Percentiles rank a stretch among this genome's conserved stretches.
These are phyloP conservation scores for Actinopyga echinites DNA, from an alignment of 53 echinoderm and acorn worm species.

Conservation along the genomic window DNA sequence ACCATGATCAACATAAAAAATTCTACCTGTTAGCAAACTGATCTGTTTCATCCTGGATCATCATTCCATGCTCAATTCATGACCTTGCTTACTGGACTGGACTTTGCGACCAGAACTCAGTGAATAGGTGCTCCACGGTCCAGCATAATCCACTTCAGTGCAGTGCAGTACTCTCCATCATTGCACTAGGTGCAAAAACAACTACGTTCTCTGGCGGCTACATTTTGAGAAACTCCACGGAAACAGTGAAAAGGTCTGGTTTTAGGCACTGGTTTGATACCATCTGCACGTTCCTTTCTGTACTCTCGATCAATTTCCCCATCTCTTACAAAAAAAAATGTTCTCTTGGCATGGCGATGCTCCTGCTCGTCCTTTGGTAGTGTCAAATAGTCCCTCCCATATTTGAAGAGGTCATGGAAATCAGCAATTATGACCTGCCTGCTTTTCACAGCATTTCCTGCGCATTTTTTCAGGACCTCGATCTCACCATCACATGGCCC, in stretches of 20 bases:
- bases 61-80: too few species aligned
- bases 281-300: background rate
- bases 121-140: background rate
- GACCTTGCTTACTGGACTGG: too few species aligned
- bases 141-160: background rate
- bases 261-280: background rate
- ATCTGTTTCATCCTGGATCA: too few species aligned
- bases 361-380: background rate
- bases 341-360: conserved; percentile 10
- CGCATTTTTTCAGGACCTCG: background rate
- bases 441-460: background rate
- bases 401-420: background rate
- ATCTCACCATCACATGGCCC: conserved; percentile 26
- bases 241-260: background rate
- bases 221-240: background rate
- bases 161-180: background rate
- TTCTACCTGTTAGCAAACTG: too few species aligned
- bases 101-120: background rate
- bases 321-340: conserved; percentile 2
- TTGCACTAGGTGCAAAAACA: background rate
- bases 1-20: too few species aligned
- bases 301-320: background rate
- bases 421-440: background rate
- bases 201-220: background rate
- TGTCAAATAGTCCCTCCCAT: background rate